A percentile compares a stretch with the other conserved stretches of the same genome.
Conservation (phyloP, 2,113 vertebrate species). For the Heloderma charlesbogerti region DNA sequence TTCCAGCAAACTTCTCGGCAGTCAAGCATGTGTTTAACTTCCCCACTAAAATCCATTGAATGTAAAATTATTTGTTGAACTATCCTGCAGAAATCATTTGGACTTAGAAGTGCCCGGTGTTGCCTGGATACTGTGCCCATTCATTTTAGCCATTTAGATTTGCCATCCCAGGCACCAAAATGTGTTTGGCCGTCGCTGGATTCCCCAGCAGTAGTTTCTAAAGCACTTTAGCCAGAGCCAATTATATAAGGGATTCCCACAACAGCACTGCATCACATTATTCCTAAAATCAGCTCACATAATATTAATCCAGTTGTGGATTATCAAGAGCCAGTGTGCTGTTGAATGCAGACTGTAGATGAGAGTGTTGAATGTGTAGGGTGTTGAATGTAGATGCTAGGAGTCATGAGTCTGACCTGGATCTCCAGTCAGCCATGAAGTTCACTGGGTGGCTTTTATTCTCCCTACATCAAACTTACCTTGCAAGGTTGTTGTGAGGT, state of each 20-base stretch:
- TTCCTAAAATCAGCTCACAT: not conserved
- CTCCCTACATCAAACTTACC: not conserved
- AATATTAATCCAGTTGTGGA: not conserved
- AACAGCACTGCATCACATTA: not conserved
- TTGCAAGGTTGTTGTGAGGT: not conserved
- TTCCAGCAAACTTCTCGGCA: not conserved
- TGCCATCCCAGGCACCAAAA: not conserved
- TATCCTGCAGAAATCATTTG: not conserved
- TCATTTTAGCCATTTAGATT: not conserved
- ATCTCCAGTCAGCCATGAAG: not conserved
- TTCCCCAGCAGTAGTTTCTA: not conserved
- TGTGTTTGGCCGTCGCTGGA: too few species aligned
- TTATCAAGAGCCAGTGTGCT: not conserved
- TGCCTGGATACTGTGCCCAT: not conserved
- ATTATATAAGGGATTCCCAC: not conserved
- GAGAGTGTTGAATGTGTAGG: too few species aligned
- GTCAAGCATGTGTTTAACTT: not conserved
- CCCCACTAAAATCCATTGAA: not conserved
- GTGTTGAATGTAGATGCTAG: too few species aligned
- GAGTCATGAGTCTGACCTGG: not conserved
- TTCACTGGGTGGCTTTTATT: not conserved
- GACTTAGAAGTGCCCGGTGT: not conserved
- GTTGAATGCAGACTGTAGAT: not conserved
- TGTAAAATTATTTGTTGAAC: not conserved
- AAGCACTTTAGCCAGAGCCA: not conserved